Conservation (phyloP, 2,113 vertebrate species). For the Silurus meridionalis region DNA sequence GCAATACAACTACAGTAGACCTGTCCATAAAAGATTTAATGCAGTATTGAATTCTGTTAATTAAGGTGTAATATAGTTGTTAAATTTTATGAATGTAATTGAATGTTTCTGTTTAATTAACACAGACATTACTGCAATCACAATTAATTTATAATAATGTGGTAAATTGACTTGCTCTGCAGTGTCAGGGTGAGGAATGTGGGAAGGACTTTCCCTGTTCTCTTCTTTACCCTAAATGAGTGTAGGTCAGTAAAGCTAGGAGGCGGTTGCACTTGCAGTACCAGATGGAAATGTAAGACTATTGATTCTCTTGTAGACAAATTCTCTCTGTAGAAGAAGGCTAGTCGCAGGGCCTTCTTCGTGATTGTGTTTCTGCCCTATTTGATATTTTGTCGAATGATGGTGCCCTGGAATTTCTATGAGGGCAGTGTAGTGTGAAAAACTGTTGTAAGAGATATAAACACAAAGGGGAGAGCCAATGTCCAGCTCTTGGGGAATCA, state of each 20-base stretch:
- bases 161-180: too few species aligned
- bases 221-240: neutral
- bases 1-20: neutral
- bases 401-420: neutral
- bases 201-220: neutral
- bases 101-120: neutral
- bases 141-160: neutral
- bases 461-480: too few species aligned
- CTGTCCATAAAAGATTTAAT: neutral
- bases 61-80: neutral
- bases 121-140: neutral
- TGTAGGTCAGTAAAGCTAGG: neutral
- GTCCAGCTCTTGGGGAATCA: too few species aligned
- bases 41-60: neutral
- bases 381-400: neutral
- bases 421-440: neutral
- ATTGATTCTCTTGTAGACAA: neutral
- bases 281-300: too few species aligned
- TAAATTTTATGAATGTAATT: neutral
- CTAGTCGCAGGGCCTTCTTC: neutral
- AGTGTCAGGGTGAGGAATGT: neutral
- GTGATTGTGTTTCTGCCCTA: neutral
- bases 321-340: neutral
- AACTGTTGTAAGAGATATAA: too few species aligned
- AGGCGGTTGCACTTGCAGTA: neutral